phyloP scores from a whole-genome alignment of 92 coral and sea anemone species.

The Epizoanthus fatuus region DNA sequence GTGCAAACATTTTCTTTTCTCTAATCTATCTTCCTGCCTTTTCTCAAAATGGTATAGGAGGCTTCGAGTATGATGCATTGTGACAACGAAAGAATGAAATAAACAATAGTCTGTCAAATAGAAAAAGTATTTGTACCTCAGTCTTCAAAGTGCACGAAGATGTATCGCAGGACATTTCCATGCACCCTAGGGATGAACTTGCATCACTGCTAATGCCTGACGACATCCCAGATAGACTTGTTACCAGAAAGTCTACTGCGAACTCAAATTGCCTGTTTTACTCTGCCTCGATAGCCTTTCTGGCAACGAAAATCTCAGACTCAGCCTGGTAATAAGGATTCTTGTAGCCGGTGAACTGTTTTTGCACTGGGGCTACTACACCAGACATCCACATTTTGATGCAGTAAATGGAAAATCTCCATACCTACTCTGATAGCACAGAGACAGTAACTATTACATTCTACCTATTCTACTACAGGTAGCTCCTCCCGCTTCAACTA shows the following conservation, averaged over 20 bases:
- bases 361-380: slow-evolving; percentile 41
- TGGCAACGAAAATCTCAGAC: neutral
- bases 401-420: slow-evolving; percentile 21
- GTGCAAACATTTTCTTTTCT: too few relatives aligned
- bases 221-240: neutral
- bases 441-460: too few relatives aligned
- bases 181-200: neutral
- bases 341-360: slow-evolving; percentile 41
- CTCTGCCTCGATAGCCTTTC: neutral
- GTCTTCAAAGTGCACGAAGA: too few relatives aligned
- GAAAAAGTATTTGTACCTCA: too few relatives aligned
- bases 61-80: too few relatives aligned
- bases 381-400: slow-evolving; percentile 39
- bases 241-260: slow-evolving; percentile 9
- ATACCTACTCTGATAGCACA: slow-evolving; percentile 39
- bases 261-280: slow-evolving; percentile 21
- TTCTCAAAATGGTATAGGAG: too few relatives aligned
- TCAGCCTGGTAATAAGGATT: slow-evolving; percentile 15
- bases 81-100: too few relatives aligned
- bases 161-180: too few relatives aligned
- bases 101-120: too few relatives aligned
- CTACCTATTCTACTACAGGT: slow-evolving; percentile 11
- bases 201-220: neutral
- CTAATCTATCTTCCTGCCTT: too few relatives aligned
- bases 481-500: slow-evolving; percentile 64